Evolutionary conservation across 2,888 invertebrate genomes (phyloP).

Genomic region (Synergus itoensis): DNA sequence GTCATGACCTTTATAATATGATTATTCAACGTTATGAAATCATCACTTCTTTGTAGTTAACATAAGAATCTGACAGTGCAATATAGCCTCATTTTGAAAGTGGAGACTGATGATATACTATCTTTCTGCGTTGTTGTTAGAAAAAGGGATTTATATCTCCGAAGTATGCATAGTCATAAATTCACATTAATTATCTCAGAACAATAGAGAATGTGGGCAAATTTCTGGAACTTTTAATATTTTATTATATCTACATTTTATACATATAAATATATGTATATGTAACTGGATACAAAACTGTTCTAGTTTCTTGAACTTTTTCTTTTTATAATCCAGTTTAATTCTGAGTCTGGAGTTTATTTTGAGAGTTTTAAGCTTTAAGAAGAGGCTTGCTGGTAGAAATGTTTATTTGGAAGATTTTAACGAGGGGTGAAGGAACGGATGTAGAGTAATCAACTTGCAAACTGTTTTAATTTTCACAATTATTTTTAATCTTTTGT

Average conservation of each 20-base stretch:
- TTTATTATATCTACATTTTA: background rate
- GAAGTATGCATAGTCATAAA: background rate
- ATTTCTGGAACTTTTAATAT: background rate
- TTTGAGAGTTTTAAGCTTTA: background rate
- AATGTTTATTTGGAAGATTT: background rate
- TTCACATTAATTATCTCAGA: background rate
- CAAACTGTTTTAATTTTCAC: background rate
- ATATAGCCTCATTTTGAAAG: background rate
- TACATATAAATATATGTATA: background rate
- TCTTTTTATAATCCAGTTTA: background rate
- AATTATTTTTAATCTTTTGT: background rate
- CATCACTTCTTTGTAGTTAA: background rate
- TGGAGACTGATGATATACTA: background rate
- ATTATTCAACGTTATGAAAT: conserved; percentile 3
- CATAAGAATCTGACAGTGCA: background rate
- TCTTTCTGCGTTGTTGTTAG: background rate
- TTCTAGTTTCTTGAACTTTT: background rate
- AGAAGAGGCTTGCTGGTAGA: background rate
- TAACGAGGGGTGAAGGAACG: background rate
- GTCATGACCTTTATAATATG: background rate
- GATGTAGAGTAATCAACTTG: background rate
- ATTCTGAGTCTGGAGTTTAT: background rate
- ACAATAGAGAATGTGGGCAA: background rate
- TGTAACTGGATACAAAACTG: background rate
- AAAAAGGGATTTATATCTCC: background rate